Evolutionary conservation across 23 tunicate genomes (phyloP), one percentile per base, ranked within the genome.

Genomic region (Trididemnum clinides): DNA sequence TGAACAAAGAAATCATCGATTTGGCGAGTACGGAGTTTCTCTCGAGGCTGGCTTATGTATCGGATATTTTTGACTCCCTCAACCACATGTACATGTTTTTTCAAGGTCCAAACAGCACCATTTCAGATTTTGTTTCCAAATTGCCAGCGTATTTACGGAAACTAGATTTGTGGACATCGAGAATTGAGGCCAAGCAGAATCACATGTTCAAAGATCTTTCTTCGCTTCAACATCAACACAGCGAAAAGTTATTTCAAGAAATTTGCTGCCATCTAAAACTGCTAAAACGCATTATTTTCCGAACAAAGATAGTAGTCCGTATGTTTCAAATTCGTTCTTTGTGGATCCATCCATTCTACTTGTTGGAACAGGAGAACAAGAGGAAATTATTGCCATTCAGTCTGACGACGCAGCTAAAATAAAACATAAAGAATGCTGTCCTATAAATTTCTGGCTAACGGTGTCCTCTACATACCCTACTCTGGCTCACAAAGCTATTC

Each of bases 381-480:
- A 64, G 62, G 87, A 82, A 23, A 66, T 82, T 6, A 82, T 64
- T 38, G 87, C 66, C 30, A 82, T 82, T 28, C 87, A 82, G 63
- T 6, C 50, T 65, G 87, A 82, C 59, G 78, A 82, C 63, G 63
- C 87, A 35, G 87, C 77, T 57, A 82, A 82, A 82, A 39, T 33
- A 36, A 64, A 35, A 34, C 87, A 82, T 33, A 82, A 64, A 38
- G 87, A 82, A 82, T 86, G 84, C 72, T 86, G 71, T 77, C 76
- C 89, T 75, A 77, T 86, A 62, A 77, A 86, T 39, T 86, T 76
- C 89, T 86, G 89, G 89, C 62, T 86, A 33, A 86, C 26, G 12
- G 23, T 86, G 89, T 33, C 83, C 51, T 82, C 77, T 22, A 65
- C 64, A 44, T 84, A 84, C 81, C 80, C 80, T 34, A 72, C 70